A percentile compares a stretch with the other conserved stretches of the same genome.
Evolutionary conservation across 2,888 invertebrate genomes (phyloP).

Genomic region (Reticulitermes lucifugus): DNA sequence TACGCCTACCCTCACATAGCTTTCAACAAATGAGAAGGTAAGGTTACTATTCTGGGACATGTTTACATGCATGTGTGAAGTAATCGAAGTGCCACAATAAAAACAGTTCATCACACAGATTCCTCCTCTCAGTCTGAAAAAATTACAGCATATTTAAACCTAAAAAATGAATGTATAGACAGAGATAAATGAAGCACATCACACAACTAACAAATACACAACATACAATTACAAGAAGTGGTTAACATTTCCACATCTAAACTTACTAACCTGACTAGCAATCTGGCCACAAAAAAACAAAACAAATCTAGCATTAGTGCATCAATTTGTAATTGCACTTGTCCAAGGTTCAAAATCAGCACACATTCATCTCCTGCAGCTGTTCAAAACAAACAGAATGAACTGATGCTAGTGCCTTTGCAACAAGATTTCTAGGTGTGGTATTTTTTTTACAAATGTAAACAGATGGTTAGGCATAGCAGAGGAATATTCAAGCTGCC

Average conservation of each 20-base stretch:
- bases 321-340: neutral
- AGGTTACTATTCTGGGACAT: neutral
- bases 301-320: constrained; percentile 47
- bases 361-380: neutral
- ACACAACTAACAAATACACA: constrained; percentile 18
- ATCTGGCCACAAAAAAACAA: constrained; percentile 49
- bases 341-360: neutral
- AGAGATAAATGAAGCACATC: constrained; percentile 22
- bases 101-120: neutral
- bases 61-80: neutral
- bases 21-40: neutral
- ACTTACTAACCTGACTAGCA: constrained; percentile 53
- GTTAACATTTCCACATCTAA: constrained; percentile 32
- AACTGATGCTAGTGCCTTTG: neutral
- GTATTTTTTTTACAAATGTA: neutral
- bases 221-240: constrained; percentile 14
- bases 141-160: neutral
- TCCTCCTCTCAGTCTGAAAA: neutral
- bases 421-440: neutral
- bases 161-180: neutral
- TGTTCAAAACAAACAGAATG: neutral
- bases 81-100: neutral
- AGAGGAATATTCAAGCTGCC: too few relatives aligned
- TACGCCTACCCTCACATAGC: neutral
- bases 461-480: too few relatives aligned